phyloP scores from a whole-genome alignment of 2,797 vertebrate species.

The Anomalospiza imberbis region DNA sequence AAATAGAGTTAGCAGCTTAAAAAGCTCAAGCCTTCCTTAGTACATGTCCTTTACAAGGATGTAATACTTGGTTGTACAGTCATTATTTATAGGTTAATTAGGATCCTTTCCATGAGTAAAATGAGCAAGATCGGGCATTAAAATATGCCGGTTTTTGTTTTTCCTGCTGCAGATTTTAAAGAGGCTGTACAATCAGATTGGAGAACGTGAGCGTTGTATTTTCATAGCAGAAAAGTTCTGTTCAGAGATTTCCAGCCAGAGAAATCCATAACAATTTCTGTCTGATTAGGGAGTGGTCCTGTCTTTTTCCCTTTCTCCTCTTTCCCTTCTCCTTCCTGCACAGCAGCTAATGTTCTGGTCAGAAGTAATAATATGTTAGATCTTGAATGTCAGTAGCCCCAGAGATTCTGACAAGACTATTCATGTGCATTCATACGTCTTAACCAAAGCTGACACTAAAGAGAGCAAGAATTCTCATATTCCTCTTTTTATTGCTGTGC shows the following conservation, averaged over 20 bases:
- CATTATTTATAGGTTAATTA: not conserved
- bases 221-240: not conserved
- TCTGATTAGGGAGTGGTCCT: conserved; percentile 1
- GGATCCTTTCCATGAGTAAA: not conserved
- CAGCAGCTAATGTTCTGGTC: conserved; percentile 34
- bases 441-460: conserved; percentile 64
- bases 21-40: not conserved
- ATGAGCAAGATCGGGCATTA: not conserved
- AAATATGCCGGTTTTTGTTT: not conserved
- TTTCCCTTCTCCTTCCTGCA: not conserved
- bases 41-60: not conserved
- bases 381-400: conserved; percentile 56
- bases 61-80: not conserved
- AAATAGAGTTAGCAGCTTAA: not conserved
- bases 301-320: not conserved
- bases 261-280: not conserved
- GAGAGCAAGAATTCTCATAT: conserved; percentile 56
- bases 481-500: conserved; percentile 16
- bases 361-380: conserved; percentile 49
- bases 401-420: conserved; percentile 55
- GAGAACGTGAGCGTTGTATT: not conserved
- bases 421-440: conserved; percentile 59
- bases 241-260: not conserved
- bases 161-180: conserved; percentile 1
- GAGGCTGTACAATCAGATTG: not conserved